These are phyloP conservation scores for Oasisia sp. DNA, from an alignment of 2,888 invertebrate species.

Conservation along the genomic window DNA sequence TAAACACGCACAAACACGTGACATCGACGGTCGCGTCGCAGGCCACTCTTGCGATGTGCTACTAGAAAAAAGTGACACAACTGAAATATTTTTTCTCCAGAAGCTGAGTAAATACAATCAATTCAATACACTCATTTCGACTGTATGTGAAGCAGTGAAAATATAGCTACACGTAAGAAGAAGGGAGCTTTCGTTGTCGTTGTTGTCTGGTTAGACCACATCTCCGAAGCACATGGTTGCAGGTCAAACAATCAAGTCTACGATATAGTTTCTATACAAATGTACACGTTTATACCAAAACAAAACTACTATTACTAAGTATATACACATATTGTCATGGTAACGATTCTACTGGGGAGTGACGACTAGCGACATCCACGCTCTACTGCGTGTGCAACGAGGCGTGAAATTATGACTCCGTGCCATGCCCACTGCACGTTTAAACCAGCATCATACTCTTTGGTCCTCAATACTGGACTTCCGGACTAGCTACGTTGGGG, in stretches of 20 bases:
- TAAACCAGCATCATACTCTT: not conserved
- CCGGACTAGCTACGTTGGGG: not conserved
- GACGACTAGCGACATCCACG: not conserved
- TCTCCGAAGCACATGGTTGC: not conserved
- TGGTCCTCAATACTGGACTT: not conserved
- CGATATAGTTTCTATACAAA: not conserved
- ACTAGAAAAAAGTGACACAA: not conserved
- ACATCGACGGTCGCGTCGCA: not conserved
- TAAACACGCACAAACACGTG: not conserved
- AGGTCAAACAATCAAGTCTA: not conserved
- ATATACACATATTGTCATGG: not conserved
- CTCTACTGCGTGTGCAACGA: not conserved
- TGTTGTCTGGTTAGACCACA: not conserved
- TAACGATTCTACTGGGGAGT: not conserved
- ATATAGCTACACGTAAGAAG: not conserved
- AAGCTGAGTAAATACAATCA: not conserved
- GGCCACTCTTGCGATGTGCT: not conserved
- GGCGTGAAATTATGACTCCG: not conserved
- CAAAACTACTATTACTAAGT: not conserved
- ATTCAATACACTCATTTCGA: not conserved
- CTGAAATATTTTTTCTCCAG: not conserved
- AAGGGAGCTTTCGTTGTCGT: not conserved
- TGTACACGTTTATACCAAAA: not conserved
- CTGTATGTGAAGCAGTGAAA: not conserved
- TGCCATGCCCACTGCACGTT: not conserved